A percentile compares a stretch with the other conserved stretches of the same genome.
phyloP scores from a whole-genome alignment of 1,140 invertebrate species.

The Chironomus tepperi region DNA sequence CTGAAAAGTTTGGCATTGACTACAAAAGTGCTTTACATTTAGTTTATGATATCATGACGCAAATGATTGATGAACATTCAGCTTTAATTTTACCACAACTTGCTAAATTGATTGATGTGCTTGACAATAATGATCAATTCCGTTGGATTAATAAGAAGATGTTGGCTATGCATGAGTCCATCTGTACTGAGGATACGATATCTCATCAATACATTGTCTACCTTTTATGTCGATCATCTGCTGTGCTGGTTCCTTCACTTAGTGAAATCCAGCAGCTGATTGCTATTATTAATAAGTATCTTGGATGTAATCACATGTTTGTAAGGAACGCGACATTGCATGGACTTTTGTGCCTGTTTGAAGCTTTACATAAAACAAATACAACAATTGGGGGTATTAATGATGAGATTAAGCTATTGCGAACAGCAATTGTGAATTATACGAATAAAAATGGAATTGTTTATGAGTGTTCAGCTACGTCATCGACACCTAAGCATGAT shows the following conservation, averaged over 20 bases:
- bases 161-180: slow-evolving; percentile 35
- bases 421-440: slow-evolving; percentile 58
- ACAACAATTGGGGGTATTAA: slow-evolving; percentile 45
- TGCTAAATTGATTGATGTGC: slow-evolving; percentile 38
- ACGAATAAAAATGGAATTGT: slow-evolving; percentile 54
- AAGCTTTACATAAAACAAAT: slow-evolving; percentile 50
- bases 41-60: slow-evolving; percentile 39
- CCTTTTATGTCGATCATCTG: slow-evolving; percentile 37
- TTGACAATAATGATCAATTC: slow-evolving; percentile 39
- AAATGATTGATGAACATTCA: slow-evolving; percentile 39
- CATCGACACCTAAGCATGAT: slow-evolving; percentile 29
- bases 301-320: slow-evolving; percentile 44
- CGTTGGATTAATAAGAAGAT: slow-evolving; percentile 38
- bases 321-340: slow-evolving; percentile 57
- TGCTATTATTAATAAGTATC: slow-evolving; percentile 44
- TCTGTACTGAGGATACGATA: slow-evolving; percentile 39
- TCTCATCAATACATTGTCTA: slow-evolving; percentile 40
- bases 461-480: slow-evolving; percentile 41
- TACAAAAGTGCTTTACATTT: slow-evolving; percentile 39
- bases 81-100: slow-evolving; percentile 36
- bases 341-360: slow-evolving; percentile 67
- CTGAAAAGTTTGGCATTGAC: slow-evolving; percentile 34
- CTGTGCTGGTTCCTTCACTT: slow-evolving; percentile 36
- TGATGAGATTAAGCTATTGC: slow-evolving; percentile 50
- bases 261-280: slow-evolving; percentile 35